These are phyloP conservation scores for Trachelus stipa DNA, from an alignment of 2,888 invertebrate species.

Conservation along the genomic window DNA sequence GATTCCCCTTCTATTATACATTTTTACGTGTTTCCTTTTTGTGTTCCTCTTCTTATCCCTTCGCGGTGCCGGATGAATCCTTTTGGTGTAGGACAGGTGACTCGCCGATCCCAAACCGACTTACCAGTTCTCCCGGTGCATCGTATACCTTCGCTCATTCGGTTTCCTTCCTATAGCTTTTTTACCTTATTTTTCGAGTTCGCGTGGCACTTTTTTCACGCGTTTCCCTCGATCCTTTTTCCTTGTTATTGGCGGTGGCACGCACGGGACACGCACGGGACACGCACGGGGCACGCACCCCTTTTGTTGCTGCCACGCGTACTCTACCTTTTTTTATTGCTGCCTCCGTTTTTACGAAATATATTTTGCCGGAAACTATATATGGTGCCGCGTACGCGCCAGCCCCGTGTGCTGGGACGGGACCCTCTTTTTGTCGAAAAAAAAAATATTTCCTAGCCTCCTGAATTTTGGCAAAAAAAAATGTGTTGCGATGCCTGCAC, in stretches of 20 bases:
- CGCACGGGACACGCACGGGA: conserved; percentile 5
- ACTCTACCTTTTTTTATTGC: conserved; percentile 8
- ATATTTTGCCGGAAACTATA: conserved; percentile 21
- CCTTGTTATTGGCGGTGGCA: not conserved
- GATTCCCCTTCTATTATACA: too few species aligned
- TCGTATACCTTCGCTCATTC: too few species aligned
- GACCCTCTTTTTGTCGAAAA: conserved; percentile 22
- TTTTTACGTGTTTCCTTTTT: too few species aligned
- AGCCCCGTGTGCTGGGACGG: conserved; percentile 23
- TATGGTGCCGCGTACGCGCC: conserved; percentile 28
- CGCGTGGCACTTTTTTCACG: conserved; percentile 25
- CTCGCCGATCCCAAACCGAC: too few species aligned
- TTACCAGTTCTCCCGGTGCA: too few species aligned
- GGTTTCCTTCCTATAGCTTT: not conserved
- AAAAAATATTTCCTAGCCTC: not conserved
- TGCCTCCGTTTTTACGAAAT: conserved; percentile 26
- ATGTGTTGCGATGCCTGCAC: too few species aligned
- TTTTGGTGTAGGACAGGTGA: too few species aligned
- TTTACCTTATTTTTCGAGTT: conserved; percentile 17
- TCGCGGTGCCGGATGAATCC: too few species aligned
- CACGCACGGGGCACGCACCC: conserved; percentile 31
- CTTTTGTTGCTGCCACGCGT: conserved; percentile 35
- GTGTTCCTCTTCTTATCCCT: too few species aligned
- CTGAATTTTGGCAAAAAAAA: too few species aligned
- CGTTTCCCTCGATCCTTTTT: not conserved